Evolutionary conservation across 2,797 vertebrate species (phyloP), one percentile per base, ranked within the genome.

Genomic region (Hyperoplus immaculatus): DNA sequence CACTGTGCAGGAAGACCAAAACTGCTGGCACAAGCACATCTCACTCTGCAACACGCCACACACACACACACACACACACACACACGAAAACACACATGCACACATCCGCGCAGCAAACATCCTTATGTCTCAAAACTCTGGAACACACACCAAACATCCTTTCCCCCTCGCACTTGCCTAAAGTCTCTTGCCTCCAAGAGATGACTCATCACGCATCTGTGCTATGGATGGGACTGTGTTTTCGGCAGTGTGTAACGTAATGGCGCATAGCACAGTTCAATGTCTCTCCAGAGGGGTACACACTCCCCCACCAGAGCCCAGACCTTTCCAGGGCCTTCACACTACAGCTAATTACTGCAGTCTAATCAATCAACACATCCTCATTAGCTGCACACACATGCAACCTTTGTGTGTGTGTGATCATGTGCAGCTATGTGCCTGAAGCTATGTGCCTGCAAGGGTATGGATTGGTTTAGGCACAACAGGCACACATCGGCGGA

Each of bases 331-430:
- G 83, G 29, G 91, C 83, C 84, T 92, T 90, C 90, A 89, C 84
- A 87, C 91, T 88, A 78, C 71, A 79, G 92, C 94, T 95, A 95
- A 96, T 96, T 95, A 95, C 90, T 93, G 92, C 92, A 88, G 91
- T 86, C 87, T 89, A 93, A 95, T 95, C 94, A 95, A 95, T 95
- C 94, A 95, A 94, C 91, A 92, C 92, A 88, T 93, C 86, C 93
- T 94, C 94, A 92, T 96, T 93, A 94, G 85, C 84, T 72, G 43
- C 64, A 57, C 53, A 72, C 75, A 46, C 72, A 55, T 14, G 56
- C 78, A 75, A 50, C n/a, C 38, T 62, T 36, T 15, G 43, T 60
- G 57, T 53, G 66, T 51, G 68, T 62, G 68, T 49, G 15, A 42
- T 1, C 46, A 2, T 73, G 67, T 51, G 56, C 5, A 39, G 45